Evolutionary conservation across 2,113 vertebrate genomes (phyloP), one percentile per base, ranked within the genome.

Genomic region (Saccopteryx leptura): DNA sequence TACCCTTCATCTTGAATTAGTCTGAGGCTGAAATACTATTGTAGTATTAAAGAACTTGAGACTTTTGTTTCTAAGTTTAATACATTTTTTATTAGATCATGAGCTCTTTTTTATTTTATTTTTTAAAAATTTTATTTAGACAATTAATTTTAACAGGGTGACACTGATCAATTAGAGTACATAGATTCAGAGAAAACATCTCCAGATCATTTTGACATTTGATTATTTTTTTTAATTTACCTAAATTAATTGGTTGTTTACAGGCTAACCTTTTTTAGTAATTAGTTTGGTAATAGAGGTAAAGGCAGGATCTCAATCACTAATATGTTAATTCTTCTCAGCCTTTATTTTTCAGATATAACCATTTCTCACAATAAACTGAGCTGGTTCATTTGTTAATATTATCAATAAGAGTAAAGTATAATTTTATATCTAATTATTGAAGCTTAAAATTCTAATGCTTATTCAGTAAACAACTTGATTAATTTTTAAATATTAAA

Each of bases 401-500:
- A 19, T 91, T 91, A 72, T 39, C 63, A 80, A 12, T 46, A 56
- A 95, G 31, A 90, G 46, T 68, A 46, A 93, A 79, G 72, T 84
- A 26, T 81, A 89, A 80, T 76, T 94, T 10, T 88, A 19, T 74
- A 61, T 85, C 52, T 89, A 46, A 66, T 91, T 93, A 11, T 69
- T 71, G 23, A 46, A 88, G 15, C 58, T 90, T 89, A 81, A 90
- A 54, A 31, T 74, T 65, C 80, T 63, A 95, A 63, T 91, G 15
- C 52, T 85, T 79, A 69, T 74, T 58, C 54, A 89, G 3, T 95
- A 86, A 88, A 33, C 33, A 84, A 68, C 21, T 31, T 63, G 54
- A 79, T 39, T 96, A 19, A 75, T 95, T 83, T 66, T 72, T 23
- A 79, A 88, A 87, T 83, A 52, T 61, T 28, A 81, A 92, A 94